Conservation (phyloP, 2,797 vertebrate species). For the Danio aesculapii region DNA sequence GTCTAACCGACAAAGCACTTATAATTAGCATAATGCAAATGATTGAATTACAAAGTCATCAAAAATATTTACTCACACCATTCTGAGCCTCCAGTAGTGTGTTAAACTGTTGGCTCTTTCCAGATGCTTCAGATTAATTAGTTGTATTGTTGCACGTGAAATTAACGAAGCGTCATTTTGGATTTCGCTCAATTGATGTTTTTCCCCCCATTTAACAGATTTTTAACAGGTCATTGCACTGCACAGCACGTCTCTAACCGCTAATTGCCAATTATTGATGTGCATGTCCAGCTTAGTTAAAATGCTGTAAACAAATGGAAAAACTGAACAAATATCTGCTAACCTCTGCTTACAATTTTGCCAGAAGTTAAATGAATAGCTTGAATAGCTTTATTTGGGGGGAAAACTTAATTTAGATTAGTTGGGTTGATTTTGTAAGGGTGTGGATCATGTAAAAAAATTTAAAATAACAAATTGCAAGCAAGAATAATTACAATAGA, state of each 20-base stretch:
- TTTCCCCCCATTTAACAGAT: conserved; percentile 51
- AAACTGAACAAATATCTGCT: conserved; percentile 15
- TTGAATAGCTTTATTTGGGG: no score
- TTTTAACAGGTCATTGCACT: conserved; percentile 58
- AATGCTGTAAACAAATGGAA: conserved; percentile 34
- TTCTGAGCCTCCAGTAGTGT: not conserved
- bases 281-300: conserved; percentile 33
- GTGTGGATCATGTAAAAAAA: no score
- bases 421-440: no score
- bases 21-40: not conserved
- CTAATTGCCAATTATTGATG: conserved; percentile 56
- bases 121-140: not conserved
- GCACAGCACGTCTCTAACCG: conserved; percentile 30
- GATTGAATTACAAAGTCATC: not conserved
- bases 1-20: not conserved
- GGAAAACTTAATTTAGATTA: no score
- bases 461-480: no score
- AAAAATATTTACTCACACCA: not conserved
- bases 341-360: not conserved
- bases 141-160: conserved; percentile 16
- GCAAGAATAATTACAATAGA: no score
- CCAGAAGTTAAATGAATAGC: no score
- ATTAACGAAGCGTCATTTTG: conserved; percentile 39
- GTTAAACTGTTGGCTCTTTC: not conserved
- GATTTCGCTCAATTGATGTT: conserved; percentile 54